phyloP scores from a whole-genome alignment of 2,797 vertebrate species.

The Taenioides sp. region DNA sequence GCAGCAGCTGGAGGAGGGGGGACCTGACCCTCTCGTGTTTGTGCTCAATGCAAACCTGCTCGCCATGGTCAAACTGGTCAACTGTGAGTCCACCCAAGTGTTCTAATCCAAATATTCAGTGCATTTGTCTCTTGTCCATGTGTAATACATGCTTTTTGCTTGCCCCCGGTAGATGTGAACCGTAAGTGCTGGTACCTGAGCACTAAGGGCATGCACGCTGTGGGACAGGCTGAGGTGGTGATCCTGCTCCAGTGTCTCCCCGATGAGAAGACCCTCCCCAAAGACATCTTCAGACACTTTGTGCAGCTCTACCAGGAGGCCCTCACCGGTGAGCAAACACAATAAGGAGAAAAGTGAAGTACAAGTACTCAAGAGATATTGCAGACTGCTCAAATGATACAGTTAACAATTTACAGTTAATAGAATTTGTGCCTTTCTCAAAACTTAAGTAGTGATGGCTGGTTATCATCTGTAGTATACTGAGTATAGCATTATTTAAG shows the following conservation, averaged over 20 bases:
- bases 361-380: background rate
- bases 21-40: constrained; percentile 95
- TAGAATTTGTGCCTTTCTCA: no score
- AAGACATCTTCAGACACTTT: constrained; percentile 95
- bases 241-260: constrained; percentile 94
- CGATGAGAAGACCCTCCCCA: constrained; percentile 95
- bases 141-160: background rate
- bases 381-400: no score
- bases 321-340: constrained; percentile 81
- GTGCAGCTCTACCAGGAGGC: constrained; percentile 98
- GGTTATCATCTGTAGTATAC: no score
- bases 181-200: constrained; percentile 98
- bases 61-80: constrained; percentile 98
- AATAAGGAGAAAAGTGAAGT: background rate
- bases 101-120: background rate
- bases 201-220: constrained; percentile 97
- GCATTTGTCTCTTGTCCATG: background rate
- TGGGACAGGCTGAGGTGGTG: constrained; percentile 94
- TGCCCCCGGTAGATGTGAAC: constrained; percentile 88
- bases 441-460: no score
- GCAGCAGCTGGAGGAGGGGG: constrained; percentile 95
- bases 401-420: no score
- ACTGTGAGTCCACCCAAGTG: constrained; percentile 84
- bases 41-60: constrained; percentile 98
- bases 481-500: background rate